Evolutionary conservation across 2,888 invertebrate species (phyloP), one percentile per base, ranked within the genome.

Genomic region (Lasioglossum calceatum): DNA sequence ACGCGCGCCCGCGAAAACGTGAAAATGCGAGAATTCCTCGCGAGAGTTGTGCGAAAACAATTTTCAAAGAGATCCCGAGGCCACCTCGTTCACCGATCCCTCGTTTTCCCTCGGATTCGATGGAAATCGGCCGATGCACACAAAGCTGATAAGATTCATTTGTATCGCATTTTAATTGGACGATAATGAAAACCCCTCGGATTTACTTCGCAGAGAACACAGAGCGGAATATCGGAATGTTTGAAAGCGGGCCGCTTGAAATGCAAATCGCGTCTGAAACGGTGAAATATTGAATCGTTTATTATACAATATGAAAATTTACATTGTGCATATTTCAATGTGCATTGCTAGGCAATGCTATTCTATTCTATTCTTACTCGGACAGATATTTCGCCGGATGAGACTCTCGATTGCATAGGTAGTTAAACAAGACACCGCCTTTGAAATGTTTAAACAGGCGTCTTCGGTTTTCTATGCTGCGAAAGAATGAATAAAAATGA

Each of bases 301-400:
- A 76, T 81, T 81, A 71, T 77, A 39, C 61, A 54, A 80, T 74
- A 44, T 54, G 67, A 82, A 64, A 67, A 73, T 78, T 39, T 32
- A 14, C 36, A 23, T 19, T 61, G 64, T 16, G 23, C 19, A 7
- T 32, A 74, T 64, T 80, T 64, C 47, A 47, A 19, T 16, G 44
- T 19, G n/a, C 64, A 36, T 32, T 36, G 50, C 32, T n/a, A n/a
- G 16, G 44, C 64, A 50, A 67, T 70, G 19, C 14, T 54, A 70
- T 82, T 64, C 64, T 54, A 70, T 82, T 64, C 64, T 27, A 64
- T 58, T 58, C 58, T 58, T 58, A 1, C n/a, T 12, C 58, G n/a
- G 58, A 58, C 58, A n/a, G n/a, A 58, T n/a, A 58, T n/a, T n/a
- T 58, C n/a, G 4, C 58, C 12, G 4, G 58, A 10, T 4, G 58